These are phyloP conservation scores for Melanaphis sacchari DNA, from an alignment of 1,140 invertebrate species.

Conservation along the genomic window DNA sequence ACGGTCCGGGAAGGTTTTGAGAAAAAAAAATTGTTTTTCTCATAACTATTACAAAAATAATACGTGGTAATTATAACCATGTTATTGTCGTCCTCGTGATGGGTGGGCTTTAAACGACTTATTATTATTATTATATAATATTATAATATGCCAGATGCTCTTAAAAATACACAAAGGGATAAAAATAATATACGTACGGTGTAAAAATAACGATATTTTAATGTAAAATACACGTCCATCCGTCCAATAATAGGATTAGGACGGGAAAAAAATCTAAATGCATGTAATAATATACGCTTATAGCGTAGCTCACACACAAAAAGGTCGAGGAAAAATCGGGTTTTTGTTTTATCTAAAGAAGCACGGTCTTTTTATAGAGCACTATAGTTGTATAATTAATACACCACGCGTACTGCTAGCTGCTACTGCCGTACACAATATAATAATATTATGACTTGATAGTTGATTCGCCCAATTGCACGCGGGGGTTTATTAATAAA, in stretches of 20 bases:
- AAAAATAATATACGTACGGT: not conserved
- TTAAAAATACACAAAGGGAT: not conserved
- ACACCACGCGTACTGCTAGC: not conserved
- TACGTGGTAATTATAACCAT: not conserved
- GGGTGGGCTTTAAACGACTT: conserved; percentile 8
- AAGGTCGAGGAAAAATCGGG: not conserved
- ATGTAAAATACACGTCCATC: not conserved
- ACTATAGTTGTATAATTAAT: not conserved
- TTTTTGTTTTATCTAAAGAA: not conserved
- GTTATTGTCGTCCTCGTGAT: not conserved
- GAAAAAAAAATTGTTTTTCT: not conserved
- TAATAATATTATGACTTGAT: not conserved
- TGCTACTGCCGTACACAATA: not conserved
- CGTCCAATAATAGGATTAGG: not conserved
- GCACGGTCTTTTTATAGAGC: not conserved
- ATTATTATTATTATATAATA: not conserved
- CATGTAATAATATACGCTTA: not conserved
- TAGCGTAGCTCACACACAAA: not conserved
- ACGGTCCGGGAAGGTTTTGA: not conserved
- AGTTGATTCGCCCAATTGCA: not conserved
- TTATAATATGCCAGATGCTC: not conserved
- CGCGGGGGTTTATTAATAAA: not conserved
- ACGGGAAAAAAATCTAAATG: not conserved
- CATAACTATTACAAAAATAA: not conserved
- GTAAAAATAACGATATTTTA: not conserved